Conservation (phyloP, 2,113 vertebrate species). For the Baryphthengus martii region DNA sequence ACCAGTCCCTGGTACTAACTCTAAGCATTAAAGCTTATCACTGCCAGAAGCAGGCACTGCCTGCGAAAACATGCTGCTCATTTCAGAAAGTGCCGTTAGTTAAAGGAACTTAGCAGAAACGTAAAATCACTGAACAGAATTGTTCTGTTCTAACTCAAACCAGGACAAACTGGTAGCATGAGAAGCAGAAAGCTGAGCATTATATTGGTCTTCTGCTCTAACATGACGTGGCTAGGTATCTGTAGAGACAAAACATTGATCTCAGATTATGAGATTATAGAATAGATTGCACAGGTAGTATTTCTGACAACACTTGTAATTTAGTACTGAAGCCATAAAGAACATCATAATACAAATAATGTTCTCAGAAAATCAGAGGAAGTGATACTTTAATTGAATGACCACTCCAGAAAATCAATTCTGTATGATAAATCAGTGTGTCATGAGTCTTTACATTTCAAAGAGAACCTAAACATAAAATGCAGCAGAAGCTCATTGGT, state of each 20-base stretch:
- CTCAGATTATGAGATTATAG: neutral
- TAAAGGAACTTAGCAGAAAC: no score
- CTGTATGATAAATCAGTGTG: neutral
- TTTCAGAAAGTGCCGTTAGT: no score
- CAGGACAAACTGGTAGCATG: neutral
- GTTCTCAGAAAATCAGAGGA: neutral
- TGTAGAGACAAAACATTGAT: neutral
- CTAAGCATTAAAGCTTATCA: no score
- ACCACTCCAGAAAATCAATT: neutral
- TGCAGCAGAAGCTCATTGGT: neutral
- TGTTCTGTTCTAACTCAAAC: no score
- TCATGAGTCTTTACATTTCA: neutral
- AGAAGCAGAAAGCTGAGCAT: neutral
- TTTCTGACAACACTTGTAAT: neutral
- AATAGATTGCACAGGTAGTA: neutral
- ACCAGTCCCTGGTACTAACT: no score
- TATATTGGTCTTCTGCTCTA: neutral
- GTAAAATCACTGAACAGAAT: no score
- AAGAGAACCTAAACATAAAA: neutral
- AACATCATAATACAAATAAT: neutral
- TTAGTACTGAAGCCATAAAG: neutral
- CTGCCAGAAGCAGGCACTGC: no score
- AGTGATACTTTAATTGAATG: neutral
- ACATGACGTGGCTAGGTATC: accelerated
- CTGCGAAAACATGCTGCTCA: no score